Conservation (phyloP, 2,797 vertebrate genomes). For the Acomys russatus region DNA sequence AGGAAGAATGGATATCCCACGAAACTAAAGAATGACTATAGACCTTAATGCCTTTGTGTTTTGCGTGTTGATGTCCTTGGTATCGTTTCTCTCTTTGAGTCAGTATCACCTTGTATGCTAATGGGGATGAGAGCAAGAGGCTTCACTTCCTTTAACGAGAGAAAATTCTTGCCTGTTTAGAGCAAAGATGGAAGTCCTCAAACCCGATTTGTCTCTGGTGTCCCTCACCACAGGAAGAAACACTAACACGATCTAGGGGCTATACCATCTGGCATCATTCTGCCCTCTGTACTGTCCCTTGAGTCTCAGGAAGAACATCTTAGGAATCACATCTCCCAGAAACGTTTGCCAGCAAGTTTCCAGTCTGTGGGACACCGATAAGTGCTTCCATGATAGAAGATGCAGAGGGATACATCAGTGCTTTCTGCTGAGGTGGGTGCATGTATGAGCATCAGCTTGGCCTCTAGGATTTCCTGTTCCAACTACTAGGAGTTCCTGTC, state of each 20-base stretch:
- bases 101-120: background rate
- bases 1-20: background rate
- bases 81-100: background rate
- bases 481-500: background rate
- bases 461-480: background rate
- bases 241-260: too few species aligned
- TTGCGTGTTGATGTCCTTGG: background rate
- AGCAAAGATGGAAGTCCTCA: background rate
- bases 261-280: background rate
- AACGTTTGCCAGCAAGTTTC: background rate
- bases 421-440: background rate
- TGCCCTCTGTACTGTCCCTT: background rate
- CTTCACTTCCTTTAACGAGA: conserved; percentile 43
- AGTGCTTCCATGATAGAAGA: background rate
- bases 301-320: background rate
- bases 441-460: background rate
- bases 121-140: background rate
- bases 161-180: conserved; percentile 8
- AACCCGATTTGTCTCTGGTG: background rate
- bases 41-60: background rate
- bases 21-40: background rate
- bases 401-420: background rate
- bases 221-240: conserved; percentile 17
- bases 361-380: background rate
- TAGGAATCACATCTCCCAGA: conserved; percentile 33